Evolutionary conservation across 2,113 vertebrate genomes (phyloP).

Genomic region (Vidua chalybeata): DNA sequence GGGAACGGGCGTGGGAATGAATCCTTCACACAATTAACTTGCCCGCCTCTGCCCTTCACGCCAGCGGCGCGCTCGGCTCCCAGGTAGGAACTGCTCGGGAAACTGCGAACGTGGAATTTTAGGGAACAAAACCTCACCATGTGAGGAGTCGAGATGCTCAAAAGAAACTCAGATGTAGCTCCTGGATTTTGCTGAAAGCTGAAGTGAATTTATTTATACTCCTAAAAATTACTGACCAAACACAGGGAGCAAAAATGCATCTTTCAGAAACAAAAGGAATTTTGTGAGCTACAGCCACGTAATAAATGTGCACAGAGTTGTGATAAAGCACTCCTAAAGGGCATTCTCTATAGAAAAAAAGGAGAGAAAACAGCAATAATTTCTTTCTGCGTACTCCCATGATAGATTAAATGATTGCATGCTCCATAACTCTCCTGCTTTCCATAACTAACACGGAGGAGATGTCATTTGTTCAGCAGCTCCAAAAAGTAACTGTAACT

Average conservation of each 20-base stretch:
- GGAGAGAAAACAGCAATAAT: neutral
- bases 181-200: neutral
- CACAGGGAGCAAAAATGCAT: neutral
- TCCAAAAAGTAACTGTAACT: neutral
- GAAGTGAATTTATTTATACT: neutral
- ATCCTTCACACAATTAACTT: neutral
- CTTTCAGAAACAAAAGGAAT: neutral
- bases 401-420: neutral
- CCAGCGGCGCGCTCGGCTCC: neutral
- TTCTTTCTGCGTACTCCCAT: neutral
- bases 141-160: neutral
- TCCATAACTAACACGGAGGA: neutral
- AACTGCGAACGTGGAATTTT: neutral
- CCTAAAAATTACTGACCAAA: neutral
- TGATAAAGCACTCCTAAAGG: constrained; percentile 25
- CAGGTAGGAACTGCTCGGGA: neutral
- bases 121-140: neutral
- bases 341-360: neutral
- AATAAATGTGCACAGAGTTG: neutral
- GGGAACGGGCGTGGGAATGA: neutral
- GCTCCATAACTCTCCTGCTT: neutral
- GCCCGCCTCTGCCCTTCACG: neutral
- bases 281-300: neutral
- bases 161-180: neutral
- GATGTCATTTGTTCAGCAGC: neutral